Evolutionary conservation across 2,113 vertebrate genomes (phyloP).

Genomic region (Callocephalon fimbriatum): DNA sequence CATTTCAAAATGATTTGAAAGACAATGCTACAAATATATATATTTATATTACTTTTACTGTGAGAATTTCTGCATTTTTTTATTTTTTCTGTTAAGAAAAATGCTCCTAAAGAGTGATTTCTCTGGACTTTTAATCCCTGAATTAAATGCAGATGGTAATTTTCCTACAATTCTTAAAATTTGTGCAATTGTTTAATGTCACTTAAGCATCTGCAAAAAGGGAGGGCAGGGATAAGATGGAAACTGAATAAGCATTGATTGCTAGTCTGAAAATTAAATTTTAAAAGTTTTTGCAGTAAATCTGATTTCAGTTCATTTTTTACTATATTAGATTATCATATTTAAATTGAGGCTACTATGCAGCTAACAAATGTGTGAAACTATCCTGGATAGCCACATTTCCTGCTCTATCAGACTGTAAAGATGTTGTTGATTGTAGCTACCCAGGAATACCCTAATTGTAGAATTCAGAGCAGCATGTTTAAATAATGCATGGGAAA

Average conservation of each 20-base stretch:
- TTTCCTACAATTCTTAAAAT: slow-evolving; percentile 73
- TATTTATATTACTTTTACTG: slow-evolving; percentile 25
- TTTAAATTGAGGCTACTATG: slow-evolving; percentile 66
- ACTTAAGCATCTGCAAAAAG: slow-evolving; percentile 76
- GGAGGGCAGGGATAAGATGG: slow-evolving; percentile 66
- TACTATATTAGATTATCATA: slow-evolving; percentile 77
- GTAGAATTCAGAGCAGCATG: slow-evolving; percentile 34
- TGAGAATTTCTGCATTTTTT: slow-evolving; percentile 57
- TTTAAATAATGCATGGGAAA: slow-evolving; percentile 75
- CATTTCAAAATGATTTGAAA: slow-evolving; percentile 62
- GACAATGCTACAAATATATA: slow-evolving; percentile 19
- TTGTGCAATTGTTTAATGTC: slow-evolving; percentile 76
- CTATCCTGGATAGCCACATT: slow-evolving; percentile 25
- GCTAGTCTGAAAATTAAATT: slow-evolving; percentile 75
- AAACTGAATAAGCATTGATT: slow-evolving; percentile 82
- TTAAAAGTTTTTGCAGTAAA: slow-evolving; percentile 75
- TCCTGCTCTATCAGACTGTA: background rate
- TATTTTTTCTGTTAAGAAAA: slow-evolving; percentile 69
- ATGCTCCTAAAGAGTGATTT: slow-evolving; percentile 68
- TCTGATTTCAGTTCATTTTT: slow-evolving; percentile 76
- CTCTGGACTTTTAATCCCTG: slow-evolving; percentile 69
- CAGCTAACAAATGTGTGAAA: slow-evolving; percentile 57
- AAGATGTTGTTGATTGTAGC: slow-evolving; percentile 31
- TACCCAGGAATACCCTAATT: slow-evolving; percentile 37
- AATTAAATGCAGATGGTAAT: slow-evolving; percentile 75